These are phyloP conservation scores for Proterorhinus semilunaris DNA, from an alignment of 2,113 vertebrate species.

Conservation along the genomic window DNA sequence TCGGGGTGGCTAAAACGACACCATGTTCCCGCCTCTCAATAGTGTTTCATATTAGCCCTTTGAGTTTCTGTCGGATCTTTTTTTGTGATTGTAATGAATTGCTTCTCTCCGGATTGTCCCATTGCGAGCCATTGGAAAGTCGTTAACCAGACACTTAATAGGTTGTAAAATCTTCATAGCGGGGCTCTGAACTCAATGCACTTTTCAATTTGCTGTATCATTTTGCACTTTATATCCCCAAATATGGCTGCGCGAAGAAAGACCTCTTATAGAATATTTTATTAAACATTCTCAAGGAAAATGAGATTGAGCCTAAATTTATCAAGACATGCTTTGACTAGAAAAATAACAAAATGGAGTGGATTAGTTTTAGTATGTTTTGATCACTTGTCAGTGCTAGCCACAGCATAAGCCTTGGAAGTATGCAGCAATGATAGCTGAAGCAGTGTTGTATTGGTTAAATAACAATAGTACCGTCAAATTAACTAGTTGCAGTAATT, in stretches of 20 bases:
- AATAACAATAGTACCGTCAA: too few relatives aligned
- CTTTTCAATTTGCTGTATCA: conserved; percentile 27
- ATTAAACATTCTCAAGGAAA: too few relatives aligned
- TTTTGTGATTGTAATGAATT: conserved; percentile 17
- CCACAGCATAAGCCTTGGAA: too few relatives aligned
- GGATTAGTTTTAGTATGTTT: too few relatives aligned
- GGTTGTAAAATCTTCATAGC: conserved; percentile 14
- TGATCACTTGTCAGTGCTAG: too few relatives aligned
- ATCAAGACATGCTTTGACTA: too few relatives aligned
- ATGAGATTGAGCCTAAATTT: too few relatives aligned
- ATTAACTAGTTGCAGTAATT: too few relatives aligned
- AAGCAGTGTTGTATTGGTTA: too few relatives aligned
- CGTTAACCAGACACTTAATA: conserved; percentile 30
- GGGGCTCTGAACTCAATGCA: conserved; percentile 3
- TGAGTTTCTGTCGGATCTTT: background rate
- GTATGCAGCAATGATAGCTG: too few relatives aligned
- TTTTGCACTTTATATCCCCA: conserved; percentile 15
- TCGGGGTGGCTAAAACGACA: conserved; percentile 22
- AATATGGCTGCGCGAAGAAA: background rate
- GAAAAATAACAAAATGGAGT: too few relatives aligned
- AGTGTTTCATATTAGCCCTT: conserved; percentile 20
- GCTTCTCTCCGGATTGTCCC: conserved; percentile 17
- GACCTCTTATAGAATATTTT: background rate
- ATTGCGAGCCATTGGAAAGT: conserved; percentile 20
- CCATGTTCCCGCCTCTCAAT: background rate